Evolutionary conservation across 2,888 invertebrate species (phyloP).

Genomic region (Matsumyia berberina): DNA sequence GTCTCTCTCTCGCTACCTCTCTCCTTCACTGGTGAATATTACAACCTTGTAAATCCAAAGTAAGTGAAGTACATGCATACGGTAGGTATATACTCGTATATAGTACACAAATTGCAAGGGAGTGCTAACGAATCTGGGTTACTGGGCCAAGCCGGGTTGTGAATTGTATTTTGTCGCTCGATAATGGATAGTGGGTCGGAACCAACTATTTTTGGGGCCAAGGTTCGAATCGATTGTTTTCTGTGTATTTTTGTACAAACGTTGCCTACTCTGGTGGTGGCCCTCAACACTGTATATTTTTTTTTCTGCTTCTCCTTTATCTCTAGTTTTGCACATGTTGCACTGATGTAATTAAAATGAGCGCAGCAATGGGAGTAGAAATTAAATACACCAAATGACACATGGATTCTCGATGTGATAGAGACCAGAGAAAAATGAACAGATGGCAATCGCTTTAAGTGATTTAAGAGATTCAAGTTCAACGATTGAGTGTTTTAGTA

Average conservation of each 20-base stretch:
- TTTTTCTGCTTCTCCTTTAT: conserved; percentile 20
- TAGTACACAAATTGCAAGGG: conserved; percentile 60
- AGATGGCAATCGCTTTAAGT: background rate
- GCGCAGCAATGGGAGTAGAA: conserved; percentile 6
- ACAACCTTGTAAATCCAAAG: conserved; percentile 70
- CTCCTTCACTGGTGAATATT: conserved; percentile 30
- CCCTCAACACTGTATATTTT: conserved; percentile 29
- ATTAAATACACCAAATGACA: background rate
- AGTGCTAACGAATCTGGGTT: conserved; percentile 68
- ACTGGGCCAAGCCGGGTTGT: conserved; percentile 70
- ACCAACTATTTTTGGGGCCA: conserved; percentile 61
- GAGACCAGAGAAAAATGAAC: background rate
- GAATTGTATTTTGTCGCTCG: conserved; percentile 55
- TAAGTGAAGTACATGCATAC: conserved; percentile 51
- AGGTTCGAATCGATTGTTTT: conserved; percentile 69
- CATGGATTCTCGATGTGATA: background rate
- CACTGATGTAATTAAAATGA: conserved; percentile 54
- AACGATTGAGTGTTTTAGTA: too few relatives aligned
- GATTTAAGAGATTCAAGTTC: background rate
- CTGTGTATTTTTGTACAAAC: conserved; percentile 12
- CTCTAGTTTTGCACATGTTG: conserved; percentile 43
- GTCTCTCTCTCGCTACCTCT: conserved; percentile 23
- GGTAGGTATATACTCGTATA: conserved; percentile 23
- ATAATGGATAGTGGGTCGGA: conserved; percentile 37
- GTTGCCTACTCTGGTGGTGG: conserved; percentile 25